Conservation (phyloP, 2,113 vertebrate species). For the Otocyon megalotis region DNA sequence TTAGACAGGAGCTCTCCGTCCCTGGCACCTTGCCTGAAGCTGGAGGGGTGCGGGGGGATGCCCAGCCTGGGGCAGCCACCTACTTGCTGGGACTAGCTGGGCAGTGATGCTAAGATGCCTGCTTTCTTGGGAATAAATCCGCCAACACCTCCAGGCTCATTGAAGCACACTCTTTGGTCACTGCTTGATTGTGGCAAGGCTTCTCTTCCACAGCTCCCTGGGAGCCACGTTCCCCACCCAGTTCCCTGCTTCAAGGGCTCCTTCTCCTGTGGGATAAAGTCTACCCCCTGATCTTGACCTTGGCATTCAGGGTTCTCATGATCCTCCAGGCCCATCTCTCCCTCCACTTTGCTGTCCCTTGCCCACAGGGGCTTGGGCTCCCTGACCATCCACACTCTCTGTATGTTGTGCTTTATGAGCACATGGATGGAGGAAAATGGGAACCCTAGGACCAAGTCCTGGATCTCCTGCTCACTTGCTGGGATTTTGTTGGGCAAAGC, state of each 20-base stretch:
- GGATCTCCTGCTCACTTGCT: background rate
- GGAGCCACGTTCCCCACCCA: background rate
- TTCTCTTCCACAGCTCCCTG: background rate
- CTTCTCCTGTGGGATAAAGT: background rate
- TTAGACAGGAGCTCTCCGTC: constrained; percentile 45
- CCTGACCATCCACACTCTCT: background rate
- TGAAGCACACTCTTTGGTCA: background rate
- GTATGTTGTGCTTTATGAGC: background rate
- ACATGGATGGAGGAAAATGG: too few species aligned
- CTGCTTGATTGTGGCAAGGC: background rate
- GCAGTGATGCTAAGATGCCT: background rate
- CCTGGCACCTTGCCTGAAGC: constrained; percentile 36
- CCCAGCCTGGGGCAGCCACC: background rate
- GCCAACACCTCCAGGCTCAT: background rate
- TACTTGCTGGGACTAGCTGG: background rate
- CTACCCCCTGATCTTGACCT: background rate
- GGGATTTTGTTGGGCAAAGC: background rate
- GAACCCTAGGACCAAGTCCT: background rate
- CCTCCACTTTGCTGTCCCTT: background rate
- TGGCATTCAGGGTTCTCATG: background rate
- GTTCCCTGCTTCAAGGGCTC: background rate
- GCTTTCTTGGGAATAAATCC: background rate
- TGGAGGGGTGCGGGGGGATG: background rate
- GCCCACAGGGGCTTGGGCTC: rapidly evolving
- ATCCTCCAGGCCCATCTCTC: background rate